Evolutionary conservation across 2,888 invertebrate genomes (phyloP), one percentile per base, ranked within the genome.

Genomic region (Aphrophora alni): DNA sequence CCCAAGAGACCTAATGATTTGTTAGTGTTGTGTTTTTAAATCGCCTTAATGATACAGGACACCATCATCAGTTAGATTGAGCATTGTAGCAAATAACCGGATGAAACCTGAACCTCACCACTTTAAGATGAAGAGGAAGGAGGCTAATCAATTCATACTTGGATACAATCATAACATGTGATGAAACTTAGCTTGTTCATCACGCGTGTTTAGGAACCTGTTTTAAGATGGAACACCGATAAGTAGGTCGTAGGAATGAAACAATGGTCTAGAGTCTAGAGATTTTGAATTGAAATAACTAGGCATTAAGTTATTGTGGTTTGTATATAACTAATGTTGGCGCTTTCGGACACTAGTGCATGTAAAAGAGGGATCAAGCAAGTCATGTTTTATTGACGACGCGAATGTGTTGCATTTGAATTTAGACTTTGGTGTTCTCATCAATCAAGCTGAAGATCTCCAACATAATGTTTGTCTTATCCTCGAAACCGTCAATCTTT

Each of bases 161-260:
- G 33, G 8, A 33, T 33, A 33, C 33, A 33, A 33, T 33, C 33
- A 33, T 33, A 33, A 33, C 5, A 33, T 8, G 59, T 59, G 59
- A 21, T 59, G 59, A 59, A 59, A 59, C 59, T 59, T 59, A 21
- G 21, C n/a, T n/a, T n/a, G n/a, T n/a, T n/a, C n/a, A n/a, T n/a
- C n/a, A n/a, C n/a, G n/a, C 44, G 59, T 59, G 59, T 59, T 59
- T 21, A 59, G 59, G 59, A 59, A 59, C 59, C 59, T 59, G 59
- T 59, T 21, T 14, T 14, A 44, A 59, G 59, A 14, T 44, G 44
- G 44, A 44, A 10, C 44, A 44, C 44, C 2, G 44, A 59, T 59
- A 59, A 59, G 59, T 59, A 59, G 59, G 59, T 21, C 59, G 21
- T 59, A 59, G 17, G 44, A 44, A 33, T 33, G 33, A 5, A 44